Conservation (phyloP, 2,797 vertebrate genomes). For the Melanogrammus aeglefinus region DNA sequence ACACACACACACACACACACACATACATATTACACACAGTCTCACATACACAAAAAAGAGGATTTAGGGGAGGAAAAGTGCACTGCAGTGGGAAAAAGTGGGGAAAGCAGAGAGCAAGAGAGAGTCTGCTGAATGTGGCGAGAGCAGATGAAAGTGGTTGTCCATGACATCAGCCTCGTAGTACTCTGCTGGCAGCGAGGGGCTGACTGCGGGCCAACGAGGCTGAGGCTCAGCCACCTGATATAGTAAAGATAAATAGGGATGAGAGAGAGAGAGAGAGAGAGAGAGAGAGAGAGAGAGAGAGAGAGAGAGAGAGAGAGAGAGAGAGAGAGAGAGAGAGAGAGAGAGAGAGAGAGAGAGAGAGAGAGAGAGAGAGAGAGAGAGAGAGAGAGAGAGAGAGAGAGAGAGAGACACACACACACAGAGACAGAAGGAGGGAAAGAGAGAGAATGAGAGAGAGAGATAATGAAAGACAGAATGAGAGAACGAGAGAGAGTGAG, state of each 20-base stretch:
- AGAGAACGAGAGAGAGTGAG: constrained; percentile 14
- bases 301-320: not conserved
- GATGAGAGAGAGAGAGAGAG: constrained; percentile 16
- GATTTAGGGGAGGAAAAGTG: constrained; percentile 5
- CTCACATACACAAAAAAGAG: constrained; percentile 31
- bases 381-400: no score
- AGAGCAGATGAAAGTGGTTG: constrained; percentile 59
- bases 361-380: no score
- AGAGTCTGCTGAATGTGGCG: constrained; percentile 57
- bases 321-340: constrained; percentile 11
- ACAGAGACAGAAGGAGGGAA: constrained; percentile 13
- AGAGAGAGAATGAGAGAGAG: constrained; percentile 26
- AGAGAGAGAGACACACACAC: no score
- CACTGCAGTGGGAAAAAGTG: no score
- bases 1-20: constrained; percentile 16
- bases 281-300: constrained; percentile 27
- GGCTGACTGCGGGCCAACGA: constrained; percentile 45
- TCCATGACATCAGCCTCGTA: constrained; percentile 54
- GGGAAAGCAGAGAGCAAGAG: not conserved
- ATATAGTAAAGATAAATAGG: constrained; percentile 25
- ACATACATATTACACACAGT: constrained; percentile 1
- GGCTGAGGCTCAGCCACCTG: constrained; percentile 61
- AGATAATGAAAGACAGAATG: not conserved
- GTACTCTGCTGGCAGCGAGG: constrained; percentile 52
- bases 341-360: constrained; percentile 6